Evolutionary conservation across 2,888 invertebrate species (phyloP).

Genomic region (Brachypalpus laphriformis): DNA sequence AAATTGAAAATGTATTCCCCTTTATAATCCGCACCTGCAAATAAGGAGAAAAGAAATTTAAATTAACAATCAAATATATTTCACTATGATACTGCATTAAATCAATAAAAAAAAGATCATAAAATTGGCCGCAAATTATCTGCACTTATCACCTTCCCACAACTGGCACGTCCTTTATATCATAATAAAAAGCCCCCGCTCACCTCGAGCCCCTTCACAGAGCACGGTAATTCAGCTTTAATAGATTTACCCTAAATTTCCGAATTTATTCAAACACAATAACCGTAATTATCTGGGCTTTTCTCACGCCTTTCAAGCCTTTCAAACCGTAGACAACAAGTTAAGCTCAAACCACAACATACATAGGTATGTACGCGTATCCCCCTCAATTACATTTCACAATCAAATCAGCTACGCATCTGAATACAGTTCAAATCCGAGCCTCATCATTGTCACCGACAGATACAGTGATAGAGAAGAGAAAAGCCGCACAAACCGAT

Average conservation of each 20-base stretch:
- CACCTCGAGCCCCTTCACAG: conserved; percentile 13
- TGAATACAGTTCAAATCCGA: conserved; percentile 25
- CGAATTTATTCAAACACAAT: conserved; percentile 39
- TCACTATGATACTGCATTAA: background rate
- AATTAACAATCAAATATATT: background rate
- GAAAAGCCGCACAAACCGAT: background rate
- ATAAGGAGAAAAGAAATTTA: background rate
- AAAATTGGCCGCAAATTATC: conserved; percentile 3
- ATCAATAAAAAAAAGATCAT: background rate
- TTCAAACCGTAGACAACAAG: background rate
- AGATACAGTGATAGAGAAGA: background rate
- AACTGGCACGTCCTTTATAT: background rate
- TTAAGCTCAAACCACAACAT: background rate
- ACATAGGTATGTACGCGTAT: background rate
- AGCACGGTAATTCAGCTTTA: conserved; percentile 50
- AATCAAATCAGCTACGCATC: conserved; percentile 45
- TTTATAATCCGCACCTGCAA: background rate
- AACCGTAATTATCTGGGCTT: conserved; percentile 50
- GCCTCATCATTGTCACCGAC: conserved; percentile 11
- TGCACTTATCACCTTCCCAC: conserved; percentile 27
- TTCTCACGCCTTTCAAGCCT: conserved; percentile 45
- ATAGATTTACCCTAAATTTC: conserved; percentile 63
- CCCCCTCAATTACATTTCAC: conserved; percentile 35
- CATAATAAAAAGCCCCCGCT: background rate
- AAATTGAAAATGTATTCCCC: background rate